Conservation (phyloP, 2,888 invertebrate species). For the Nebria salina region DNA sequence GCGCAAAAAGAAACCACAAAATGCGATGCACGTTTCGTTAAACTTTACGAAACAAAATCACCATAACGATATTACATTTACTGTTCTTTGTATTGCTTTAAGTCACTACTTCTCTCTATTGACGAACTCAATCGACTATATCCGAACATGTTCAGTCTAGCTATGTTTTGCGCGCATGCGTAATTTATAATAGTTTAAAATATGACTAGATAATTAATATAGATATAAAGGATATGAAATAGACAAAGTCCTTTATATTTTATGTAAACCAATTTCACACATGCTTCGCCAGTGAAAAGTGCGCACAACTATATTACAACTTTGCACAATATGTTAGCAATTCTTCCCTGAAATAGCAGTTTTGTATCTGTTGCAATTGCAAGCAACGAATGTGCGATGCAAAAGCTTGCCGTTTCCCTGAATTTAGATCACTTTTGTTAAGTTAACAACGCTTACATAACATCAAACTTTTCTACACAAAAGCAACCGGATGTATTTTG, state of each 20-base stretch:
- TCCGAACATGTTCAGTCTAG: neutral
- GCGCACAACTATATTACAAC: constrained; percentile 11
- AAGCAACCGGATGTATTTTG: too few species aligned
- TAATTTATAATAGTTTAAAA: neutral
- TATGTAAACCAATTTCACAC: constrained; percentile 15
- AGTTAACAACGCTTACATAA: neutral
- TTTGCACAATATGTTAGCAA: neutral
- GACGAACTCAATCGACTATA: neutral
- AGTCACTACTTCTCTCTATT: neutral
- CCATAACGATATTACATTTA: constrained; percentile 14
- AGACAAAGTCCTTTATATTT: neutral
- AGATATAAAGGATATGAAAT: neutral
- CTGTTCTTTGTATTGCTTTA: constrained; percentile 5
- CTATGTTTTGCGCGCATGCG: neutral
- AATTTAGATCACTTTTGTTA: neutral
- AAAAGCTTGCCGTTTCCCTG: neutral
- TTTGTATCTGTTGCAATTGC: constrained; percentile 11
- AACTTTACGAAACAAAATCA: constrained; percentile 19
- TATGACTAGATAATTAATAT: neutral
- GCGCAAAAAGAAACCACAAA: neutral
- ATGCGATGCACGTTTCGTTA: constrained; percentile 16
- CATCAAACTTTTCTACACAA: too few species aligned
- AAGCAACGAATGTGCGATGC: neutral
- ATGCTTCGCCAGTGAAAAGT: neutral
- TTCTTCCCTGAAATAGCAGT: constrained; percentile 3